A percentile compares a stretch with the other conserved stretches of the same genome.
Conservation (phyloP, 2,113 vertebrate genomes). For the Cyanoderma ruficeps region DNA sequence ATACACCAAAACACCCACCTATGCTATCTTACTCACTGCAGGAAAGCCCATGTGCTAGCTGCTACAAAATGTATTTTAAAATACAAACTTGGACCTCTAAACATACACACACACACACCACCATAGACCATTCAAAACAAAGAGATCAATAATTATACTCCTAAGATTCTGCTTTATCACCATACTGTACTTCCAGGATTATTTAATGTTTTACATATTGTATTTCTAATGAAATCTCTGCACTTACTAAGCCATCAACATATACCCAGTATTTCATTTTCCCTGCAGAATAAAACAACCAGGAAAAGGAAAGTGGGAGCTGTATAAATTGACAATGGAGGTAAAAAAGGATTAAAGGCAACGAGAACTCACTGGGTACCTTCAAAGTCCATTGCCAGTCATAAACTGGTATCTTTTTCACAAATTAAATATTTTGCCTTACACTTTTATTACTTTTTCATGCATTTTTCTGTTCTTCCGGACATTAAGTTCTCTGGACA, state of each 20-base stretch:
- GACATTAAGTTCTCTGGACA: neutral
- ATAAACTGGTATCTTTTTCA: neutral
- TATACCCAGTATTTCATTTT: neutral
- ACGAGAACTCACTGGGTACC: neutral
- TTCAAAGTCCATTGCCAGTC: neutral
- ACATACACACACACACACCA: neutral
- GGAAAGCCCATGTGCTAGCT: neutral
- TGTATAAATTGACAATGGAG: neutral
- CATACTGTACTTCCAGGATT: neutral
- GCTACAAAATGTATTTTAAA: neutral
- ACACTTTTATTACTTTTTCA: neutral
- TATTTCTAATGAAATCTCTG: neutral
- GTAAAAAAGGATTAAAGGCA: neutral
- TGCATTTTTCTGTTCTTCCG: neutral
- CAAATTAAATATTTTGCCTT: neutral
- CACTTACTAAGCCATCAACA: neutral
- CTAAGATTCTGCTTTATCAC: neutral
- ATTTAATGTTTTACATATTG: neutral
- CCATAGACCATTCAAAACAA: neutral
- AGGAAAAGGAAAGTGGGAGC: neutral
- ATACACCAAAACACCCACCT: conserved; percentile 29
- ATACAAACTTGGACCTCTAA: neutral
- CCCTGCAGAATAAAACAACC: neutral
- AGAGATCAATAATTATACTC: neutral
- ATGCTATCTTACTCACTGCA: conserved; percentile 17